Conservation (phyloP, 2,797 vertebrate species). For the Tenualosa ilisha region DNA sequence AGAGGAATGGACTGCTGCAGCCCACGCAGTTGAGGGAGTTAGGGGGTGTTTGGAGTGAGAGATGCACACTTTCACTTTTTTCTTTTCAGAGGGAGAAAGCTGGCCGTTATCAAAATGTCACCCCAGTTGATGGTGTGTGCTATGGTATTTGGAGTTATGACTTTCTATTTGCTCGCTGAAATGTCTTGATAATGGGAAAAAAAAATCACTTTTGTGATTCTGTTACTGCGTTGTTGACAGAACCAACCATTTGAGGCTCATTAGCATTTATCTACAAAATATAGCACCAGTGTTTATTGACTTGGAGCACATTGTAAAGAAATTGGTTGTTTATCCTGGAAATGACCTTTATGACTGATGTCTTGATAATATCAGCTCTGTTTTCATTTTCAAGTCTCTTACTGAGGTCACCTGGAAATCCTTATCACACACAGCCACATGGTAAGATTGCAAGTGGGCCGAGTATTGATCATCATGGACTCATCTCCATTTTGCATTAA, state of each 20-base stretch:
- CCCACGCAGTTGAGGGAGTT: background rate
- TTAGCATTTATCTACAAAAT: conserved; percentile 24
- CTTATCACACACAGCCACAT: background rate
- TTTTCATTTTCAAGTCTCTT: background rate
- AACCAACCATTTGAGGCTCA: conserved; percentile 1
- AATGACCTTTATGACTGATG: conserved; percentile 16
- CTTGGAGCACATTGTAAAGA: background rate
- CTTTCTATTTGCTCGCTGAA: background rate
- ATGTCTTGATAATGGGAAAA: background rate
- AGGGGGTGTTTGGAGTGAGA: background rate
- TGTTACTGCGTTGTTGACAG: background rate
- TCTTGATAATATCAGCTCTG: background rate
- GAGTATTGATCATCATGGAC: background rate
- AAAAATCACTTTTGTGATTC: background rate
- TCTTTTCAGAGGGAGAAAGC: background rate
- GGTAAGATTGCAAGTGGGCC: background rate
- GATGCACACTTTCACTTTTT: background rate
- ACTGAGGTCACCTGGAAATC: background rate
- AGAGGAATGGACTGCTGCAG: background rate
- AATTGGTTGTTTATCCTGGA: conserved; percentile 2
- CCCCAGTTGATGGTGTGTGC: background rate
- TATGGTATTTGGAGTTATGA: conserved; percentile 21
- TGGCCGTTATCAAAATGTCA: conserved; percentile 19
- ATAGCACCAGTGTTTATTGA: background rate
- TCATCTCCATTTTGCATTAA: background rate